These are phyloP conservation scores for Puffinus mauretanicus DNA, from an alignment of 2,113 vertebrate genomes.

Conservation along the genomic window DNA sequence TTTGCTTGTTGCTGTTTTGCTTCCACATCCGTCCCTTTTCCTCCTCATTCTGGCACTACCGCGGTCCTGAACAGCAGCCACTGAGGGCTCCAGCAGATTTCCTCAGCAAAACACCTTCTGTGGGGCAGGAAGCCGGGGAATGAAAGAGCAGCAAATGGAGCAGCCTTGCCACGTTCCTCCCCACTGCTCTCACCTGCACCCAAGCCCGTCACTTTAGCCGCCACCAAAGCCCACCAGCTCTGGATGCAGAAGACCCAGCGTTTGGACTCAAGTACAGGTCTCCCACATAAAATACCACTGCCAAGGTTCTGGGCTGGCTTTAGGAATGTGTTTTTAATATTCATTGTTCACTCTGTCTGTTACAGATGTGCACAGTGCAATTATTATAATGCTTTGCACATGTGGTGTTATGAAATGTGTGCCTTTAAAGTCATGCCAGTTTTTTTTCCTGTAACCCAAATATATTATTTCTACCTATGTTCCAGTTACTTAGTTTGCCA, in stretches of 20 bases:
- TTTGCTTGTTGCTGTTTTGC: background rate
- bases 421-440: constrained; percentile 76
- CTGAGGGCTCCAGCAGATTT: constrained; percentile 29
- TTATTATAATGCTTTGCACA: constrained; percentile 79
- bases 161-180: background rate
- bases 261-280: constrained; percentile 27
- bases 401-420: constrained; percentile 74
- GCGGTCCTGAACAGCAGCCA: constrained; percentile 33
- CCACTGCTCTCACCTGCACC: background rate
- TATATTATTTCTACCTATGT: constrained; percentile 76
- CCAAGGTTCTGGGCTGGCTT: constrained; percentile 59
- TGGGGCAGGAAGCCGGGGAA: background rate
- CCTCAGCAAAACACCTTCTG: background rate
- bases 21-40: constrained; percentile 14
- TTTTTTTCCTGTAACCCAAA: constrained; percentile 59
- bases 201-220: background rate
- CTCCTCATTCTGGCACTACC: background rate
- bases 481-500: constrained; percentile 61
- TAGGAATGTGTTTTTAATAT: constrained; percentile 77
- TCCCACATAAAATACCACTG: constrained; percentile 5
- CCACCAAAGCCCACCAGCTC: constrained; percentile 37
- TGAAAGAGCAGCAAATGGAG: background rate
- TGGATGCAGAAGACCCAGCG: background rate
- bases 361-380: constrained; percentile 73
- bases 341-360: constrained; percentile 73